Base-by-base conservation (phyloP, 2,113 vertebrate species). In the Polyodon spathula region DNA sequence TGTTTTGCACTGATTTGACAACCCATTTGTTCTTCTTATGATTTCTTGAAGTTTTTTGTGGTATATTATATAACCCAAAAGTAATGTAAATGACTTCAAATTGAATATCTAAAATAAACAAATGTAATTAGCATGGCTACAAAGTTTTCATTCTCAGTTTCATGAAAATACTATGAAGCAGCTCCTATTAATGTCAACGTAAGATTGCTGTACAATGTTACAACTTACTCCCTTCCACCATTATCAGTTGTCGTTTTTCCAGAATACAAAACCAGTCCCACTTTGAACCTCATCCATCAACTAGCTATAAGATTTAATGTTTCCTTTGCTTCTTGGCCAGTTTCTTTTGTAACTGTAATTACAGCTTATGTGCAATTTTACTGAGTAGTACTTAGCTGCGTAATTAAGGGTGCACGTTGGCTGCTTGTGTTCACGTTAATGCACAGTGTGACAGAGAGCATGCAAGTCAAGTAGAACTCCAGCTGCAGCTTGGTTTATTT, bases 291-390 rank as follows among this genome's bases (percentile, higher is more conserved):
- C 53, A 55, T 16, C 53, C 53, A 27, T 55, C 16, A 17, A 38
- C 16, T 55, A 10, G 17, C 16, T 55, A 10, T 6, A 55, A 4
- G 53, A 55, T 55, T 16, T 55, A 7, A 55, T 6, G 53, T 55
- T 37, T n/a, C 37, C 53, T 55, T 4, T 55, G 53, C 53, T 17
- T 55, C 4, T 27, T 37, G 37, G 53, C 16, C 17, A 55, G 53
- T 55, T 55, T 55, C 4, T 55, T 55, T 55, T 55, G 4, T 55
- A 55, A 55, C 53, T 55, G 37, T 55, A 55, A 55, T 55, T 55
- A 55, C 53, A 55, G 8, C 53, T 17, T 12, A 1, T 17, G 10
- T 17, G 11, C 15, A 4, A 55, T 55, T 55, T 9, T 55, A 55
- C 16, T 6, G 9, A 55, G 53, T 4, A 55, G 15, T 37, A 12